phyloP scores from a whole-genome alignment of 2,113 vertebrate species.

The Chroicocephalus ridibundus region DNA sequence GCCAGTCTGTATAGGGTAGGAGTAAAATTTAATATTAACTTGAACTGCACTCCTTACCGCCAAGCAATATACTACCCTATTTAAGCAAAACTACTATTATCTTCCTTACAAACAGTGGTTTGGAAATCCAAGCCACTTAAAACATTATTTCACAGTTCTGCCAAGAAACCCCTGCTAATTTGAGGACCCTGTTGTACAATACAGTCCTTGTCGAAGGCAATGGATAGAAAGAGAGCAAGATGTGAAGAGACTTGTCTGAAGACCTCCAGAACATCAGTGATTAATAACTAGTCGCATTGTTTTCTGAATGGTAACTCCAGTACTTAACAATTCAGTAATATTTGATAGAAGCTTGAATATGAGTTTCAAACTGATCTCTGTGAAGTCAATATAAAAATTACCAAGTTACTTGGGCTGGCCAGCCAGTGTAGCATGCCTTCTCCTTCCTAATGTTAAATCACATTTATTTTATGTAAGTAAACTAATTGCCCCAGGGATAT shows the following conservation, averaged over 20 bases:
- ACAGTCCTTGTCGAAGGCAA: not conserved
- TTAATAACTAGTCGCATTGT: not conserved
- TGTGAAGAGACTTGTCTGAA: not conserved
- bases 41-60: not conserved
- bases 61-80: not conserved
- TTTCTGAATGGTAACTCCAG: not conserved
- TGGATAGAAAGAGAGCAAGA: not conserved
- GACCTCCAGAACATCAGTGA: not conserved
- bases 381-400: not conserved
- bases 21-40: not conserved
- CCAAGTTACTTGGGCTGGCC: not conserved
- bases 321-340: not conserved
- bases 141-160: not conserved
- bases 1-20: not conserved
- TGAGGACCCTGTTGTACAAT: not conserved
- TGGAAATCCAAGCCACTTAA: not conserved
- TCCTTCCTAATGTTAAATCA: not conserved
- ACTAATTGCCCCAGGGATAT: not conserved
- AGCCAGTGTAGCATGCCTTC: not conserved
- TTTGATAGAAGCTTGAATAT: not conserved
- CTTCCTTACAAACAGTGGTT: not conserved
- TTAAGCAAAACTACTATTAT: not conserved
- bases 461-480: not conserved
- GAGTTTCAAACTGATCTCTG: not conserved
- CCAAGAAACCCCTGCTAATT: not conserved